Evolutionary conservation across 1,140 invertebrate genomes (phyloP).

Genomic region (honey bee (Apis mellifera)): DNA sequence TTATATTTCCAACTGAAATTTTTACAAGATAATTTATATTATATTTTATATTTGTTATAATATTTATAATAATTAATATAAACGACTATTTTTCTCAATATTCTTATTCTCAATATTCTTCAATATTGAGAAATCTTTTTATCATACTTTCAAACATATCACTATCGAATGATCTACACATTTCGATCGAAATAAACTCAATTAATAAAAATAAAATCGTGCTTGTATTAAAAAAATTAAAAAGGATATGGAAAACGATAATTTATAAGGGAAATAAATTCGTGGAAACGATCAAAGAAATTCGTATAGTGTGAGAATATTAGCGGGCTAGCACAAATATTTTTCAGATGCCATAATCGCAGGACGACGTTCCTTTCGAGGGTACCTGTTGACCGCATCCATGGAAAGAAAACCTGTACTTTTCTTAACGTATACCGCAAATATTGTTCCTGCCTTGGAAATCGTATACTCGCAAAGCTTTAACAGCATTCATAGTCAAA

Average conservation of each 20-base stretch:
- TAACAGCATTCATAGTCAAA: constrained; percentile 39
- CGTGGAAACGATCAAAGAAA: constrained; percentile 8
- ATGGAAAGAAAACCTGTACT: constrained; percentile 6
- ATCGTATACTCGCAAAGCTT: constrained; percentile 25
- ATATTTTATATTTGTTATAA: no score
- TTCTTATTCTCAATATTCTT: no score
- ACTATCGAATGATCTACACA: background rate
- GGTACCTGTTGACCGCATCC: background rate
- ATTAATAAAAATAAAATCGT: background rate
- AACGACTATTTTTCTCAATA: background rate
- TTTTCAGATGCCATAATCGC: constrained; percentile 26
- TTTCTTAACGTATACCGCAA: constrained; percentile 55
- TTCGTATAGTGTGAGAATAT: constrained; percentile 20
- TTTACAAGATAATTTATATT: no score
- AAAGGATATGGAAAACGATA: background rate
- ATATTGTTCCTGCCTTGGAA: constrained; percentile 54
- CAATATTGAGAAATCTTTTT: background rate
- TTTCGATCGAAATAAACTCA: background rate
- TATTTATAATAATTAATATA: no score
- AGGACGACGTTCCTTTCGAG: constrained; percentile 10
- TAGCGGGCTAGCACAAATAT: constrained; percentile 25
- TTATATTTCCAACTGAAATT: no score
- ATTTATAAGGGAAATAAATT: background rate
- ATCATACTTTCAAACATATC: background rate
- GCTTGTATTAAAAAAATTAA: background rate